Conservation (phyloP, 2,797 vertebrate species). For the Rhynchotus rufescens region DNA sequence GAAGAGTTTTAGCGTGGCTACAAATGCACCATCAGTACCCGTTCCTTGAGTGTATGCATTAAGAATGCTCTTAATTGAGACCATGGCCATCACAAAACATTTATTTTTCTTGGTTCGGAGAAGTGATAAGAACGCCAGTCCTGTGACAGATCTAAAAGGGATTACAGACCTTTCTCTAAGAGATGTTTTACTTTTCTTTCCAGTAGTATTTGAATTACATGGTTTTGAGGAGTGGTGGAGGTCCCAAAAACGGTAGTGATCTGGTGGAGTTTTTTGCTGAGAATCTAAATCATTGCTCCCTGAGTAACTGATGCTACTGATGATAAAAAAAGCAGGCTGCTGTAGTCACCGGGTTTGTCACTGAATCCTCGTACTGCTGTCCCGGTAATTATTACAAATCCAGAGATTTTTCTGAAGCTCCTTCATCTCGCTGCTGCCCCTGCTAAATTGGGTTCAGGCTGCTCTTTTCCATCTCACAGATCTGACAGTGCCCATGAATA, state of each 20-base stretch:
- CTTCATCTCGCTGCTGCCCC: neutral
- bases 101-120: neutral
- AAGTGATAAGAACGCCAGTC: neutral
- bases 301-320: neutral
- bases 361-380: neutral
- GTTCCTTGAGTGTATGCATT: neutral
- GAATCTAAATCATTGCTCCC: neutral
- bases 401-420: neutral
- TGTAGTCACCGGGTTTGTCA: neutral
- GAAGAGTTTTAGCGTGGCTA: conserved; percentile 1
- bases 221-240: neutral
- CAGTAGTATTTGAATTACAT: neutral
- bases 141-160: neutral
- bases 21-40: neutral
- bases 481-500: neutral
- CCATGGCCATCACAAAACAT: neutral
- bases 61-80: neutral
- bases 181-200: neutral
- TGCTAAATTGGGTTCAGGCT: neutral
- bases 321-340: neutral
- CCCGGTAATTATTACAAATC: neutral
- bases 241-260: fast-evolving
- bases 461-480: neutral
- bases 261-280: neutral
- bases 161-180: neutral